Base-by-base conservation (phyloP, 1,140 invertebrate genomes). In the Hestina assimilis region DNA sequence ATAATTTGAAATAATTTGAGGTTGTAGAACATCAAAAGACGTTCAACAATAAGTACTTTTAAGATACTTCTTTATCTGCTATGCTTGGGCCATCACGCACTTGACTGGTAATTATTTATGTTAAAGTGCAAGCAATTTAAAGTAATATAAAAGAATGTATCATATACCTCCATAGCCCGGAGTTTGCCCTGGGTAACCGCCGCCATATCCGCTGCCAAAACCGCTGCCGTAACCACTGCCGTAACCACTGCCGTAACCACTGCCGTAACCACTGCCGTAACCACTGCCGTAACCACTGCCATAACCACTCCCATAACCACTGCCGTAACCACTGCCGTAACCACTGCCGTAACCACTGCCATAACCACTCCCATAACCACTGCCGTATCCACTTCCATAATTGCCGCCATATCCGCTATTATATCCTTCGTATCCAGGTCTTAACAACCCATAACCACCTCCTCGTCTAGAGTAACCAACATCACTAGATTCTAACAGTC, bases 401-500 rank as follows among this genome's bases (percentile, higher is more conserved):
- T n/a, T n/a, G 17, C 63, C 59, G 4, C 55, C 31, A 20, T 42
- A 28, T 5, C 46, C 46, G 33, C 48, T 33, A 9, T 41, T 52
- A 47, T 72, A 75, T 3, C 69, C 63, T 17, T 59, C 57, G 24
- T 75, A 81, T 2, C 79, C 77, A 1, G 82, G 82, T 52, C 65
- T 71, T 21, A 85, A 50, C 8, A 83, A 52, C 0, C 80, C 83
- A 33, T 86, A 86, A 3, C 82, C 76, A 12, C 79, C 64, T 2
- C 31, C 38, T 28, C 47, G 52, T 9, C 60, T 45, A 7, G 40
- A 9, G 45, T 47, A 14, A 7, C 35, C 17, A 6, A 15, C 15
- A 11, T 50, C 52, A 14, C 19, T 40, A 8, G 29, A 41, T 14
- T 60, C 52, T 6, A 38, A 11, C n/a, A 53, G 9, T 1, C 52